phyloP scores from a whole-genome alignment of 2,888 invertebrate genomes.

The Microplitis manilae region DNA sequence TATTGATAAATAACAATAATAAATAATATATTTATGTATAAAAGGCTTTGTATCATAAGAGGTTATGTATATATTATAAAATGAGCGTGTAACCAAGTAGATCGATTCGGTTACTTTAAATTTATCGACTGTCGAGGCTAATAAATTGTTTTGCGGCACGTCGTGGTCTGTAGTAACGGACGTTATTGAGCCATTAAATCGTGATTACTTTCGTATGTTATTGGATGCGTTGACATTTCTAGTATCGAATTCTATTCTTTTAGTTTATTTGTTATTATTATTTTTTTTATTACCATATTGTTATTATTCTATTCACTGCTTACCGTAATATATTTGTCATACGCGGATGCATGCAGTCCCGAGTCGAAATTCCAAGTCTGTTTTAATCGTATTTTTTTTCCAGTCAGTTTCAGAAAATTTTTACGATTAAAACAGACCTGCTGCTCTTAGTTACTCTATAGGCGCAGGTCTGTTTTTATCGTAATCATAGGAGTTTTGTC shows the following conservation, averaged over 20 bases:
- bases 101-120: constrained; percentile 53
- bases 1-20: neutral
- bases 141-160: constrained; percentile 64
- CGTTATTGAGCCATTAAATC: constrained; percentile 69
- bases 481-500: too few relatives aligned
- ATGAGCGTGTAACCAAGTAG: neutral
- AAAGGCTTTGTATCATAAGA: constrained; percentile 15
- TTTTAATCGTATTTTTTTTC: too few relatives aligned
- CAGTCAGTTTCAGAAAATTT: too few relatives aligned
- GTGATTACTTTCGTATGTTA: constrained; percentile 66
- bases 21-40: neutral
- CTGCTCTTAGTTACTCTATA: too few relatives aligned
- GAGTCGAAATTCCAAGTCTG: too few relatives aligned
- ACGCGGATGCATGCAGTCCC: neutral
- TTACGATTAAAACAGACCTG: too few relatives aligned
- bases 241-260: constrained; percentile 48
- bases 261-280: neutral
- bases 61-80: neutral
- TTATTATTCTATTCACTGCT: neutral
- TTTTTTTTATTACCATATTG: neutral
- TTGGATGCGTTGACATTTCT: constrained; percentile 62
- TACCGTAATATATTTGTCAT: neutral
- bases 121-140: constrained; percentile 65
- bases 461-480: too few relatives aligned
- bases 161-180: constrained; percentile 52